Base-by-base conservation (phyloP, 2,113 vertebrate genomes). In the Micronycteris hirsuta region DNA sequence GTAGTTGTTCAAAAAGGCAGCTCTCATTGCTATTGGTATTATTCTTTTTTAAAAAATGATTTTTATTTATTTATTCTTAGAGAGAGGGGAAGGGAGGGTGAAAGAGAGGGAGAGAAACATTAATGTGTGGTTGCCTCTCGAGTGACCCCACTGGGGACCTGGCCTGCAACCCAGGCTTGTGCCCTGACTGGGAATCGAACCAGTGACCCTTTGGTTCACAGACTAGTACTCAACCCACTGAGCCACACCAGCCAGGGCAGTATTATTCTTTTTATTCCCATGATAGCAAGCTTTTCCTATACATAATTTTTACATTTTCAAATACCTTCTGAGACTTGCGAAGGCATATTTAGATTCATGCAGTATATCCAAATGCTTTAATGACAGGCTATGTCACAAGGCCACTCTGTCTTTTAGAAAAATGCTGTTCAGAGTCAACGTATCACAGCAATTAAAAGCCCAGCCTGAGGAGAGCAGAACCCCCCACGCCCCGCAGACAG, bases 371-470 rank as follows among this genome's bases (percentile, higher is more conserved):
- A 86, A 94, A 58, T 24, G 2, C n/a, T 82, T 87, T 90, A 93
- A 95, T 86, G 73, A 83, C 45, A 77, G 67, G 14, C 65, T 82
- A 1, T 54, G 38, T 93, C 22, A 92, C 52, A 91, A 91, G 61
- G 31, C 33, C 81, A 78, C 10, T 52, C 11, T 71, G 96, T 97
- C 98, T 97, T 98, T 98, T 89, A 97, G 96, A 98, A 98, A 97
- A 97, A 97, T 95, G 96, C 96, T 73, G 96, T 98, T 98, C 97
- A 97, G 97, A 98, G 98, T 98, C 97, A 97, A 98, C 97, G 97
- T 96, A 97, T 97, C 94, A 98, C 33, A 97, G 97, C 98, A 98
- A 98, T 98, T 97, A 98, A 98, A 97, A 97, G 98, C 97, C 97
- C 88, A 97, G 76, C 97, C 97, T 98, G 98, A 89, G 94, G 95